phyloP scores from a whole-genome alignment of 2,797 vertebrate genomes.

The Labeo calbasu region DNA sequence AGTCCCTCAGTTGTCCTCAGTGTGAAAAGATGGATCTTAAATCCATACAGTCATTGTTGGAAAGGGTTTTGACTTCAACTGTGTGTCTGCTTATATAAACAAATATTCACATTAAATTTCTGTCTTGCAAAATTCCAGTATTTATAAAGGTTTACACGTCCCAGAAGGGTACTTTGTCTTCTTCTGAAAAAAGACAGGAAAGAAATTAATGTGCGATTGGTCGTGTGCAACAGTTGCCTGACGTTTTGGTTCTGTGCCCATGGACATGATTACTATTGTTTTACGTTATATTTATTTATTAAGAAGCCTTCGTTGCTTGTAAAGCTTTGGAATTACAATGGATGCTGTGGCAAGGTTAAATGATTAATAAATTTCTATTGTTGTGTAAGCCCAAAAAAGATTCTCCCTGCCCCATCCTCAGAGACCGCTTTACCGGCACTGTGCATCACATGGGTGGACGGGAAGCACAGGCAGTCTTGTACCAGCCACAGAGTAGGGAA shows the following conservation, averaged over 20 bases:
- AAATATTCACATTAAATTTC: neutral
- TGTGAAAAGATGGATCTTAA: too few relatives aligned
- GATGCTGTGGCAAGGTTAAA: conserved; percentile 56
- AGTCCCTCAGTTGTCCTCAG: too few relatives aligned
- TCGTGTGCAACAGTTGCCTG: conserved; percentile 26
- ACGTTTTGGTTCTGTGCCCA: conserved; percentile 52
- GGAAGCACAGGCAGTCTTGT: conserved; percentile 59
- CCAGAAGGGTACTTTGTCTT: conserved; percentile 13
- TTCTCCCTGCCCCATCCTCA: conserved; percentile 42
- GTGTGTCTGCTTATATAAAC: neutral
- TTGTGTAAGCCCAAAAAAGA: conserved; percentile 65
- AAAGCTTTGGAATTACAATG: conserved; percentile 47
- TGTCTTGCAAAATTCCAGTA: neutral
- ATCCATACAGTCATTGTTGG: too few relatives aligned
- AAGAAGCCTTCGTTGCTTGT: conserved; percentile 44
- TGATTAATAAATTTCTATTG: conserved; percentile 61
- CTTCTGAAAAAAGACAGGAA: conserved; percentile 39
- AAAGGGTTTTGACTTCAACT: too few relatives aligned
- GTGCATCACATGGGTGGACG: conserved; percentile 44
- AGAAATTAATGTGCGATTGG: conserved; percentile 20
- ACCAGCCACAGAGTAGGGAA: conserved; percentile 67
- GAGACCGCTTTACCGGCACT: conserved; percentile 54
- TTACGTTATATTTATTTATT: conserved; percentile 55
- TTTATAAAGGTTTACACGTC: neutral
- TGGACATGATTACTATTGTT: conserved; percentile 47